These are phyloP conservation scores for Myiothlypis coronata DNA, from an alignment of 2,797 vertebrate species.

Conservation along the genomic window DNA sequence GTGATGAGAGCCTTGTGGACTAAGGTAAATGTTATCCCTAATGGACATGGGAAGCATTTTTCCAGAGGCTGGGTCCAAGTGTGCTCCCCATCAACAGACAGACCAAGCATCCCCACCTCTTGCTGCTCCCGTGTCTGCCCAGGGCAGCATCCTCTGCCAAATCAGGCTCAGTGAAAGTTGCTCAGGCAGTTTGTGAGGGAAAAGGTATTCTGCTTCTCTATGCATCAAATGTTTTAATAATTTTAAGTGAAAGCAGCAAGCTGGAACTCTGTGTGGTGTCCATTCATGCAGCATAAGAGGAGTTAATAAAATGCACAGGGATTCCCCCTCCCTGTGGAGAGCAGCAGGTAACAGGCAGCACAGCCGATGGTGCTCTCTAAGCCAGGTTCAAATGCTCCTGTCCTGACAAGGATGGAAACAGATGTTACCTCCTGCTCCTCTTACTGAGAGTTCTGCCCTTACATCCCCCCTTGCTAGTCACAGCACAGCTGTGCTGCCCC, in stretches of 20 bases:
- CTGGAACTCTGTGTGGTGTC: background rate
- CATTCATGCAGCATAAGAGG: background rate
- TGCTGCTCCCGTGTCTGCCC: fast-evolving
- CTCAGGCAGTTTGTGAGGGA: background rate
- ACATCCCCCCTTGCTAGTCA: background rate
- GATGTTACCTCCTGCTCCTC: background rate
- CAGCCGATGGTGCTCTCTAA: fast-evolving
- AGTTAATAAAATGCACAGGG: background rate
- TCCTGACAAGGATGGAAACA: background rate
- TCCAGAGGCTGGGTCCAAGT: background rate
- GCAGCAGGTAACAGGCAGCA: background rate
- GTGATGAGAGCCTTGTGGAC: background rate
- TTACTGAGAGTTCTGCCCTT: background rate
- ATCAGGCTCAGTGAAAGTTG: background rate
- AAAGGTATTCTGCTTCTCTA: background rate
- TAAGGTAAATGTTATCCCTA: background rate
- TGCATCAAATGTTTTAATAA: background rate
- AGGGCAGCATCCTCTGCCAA: fast-evolving
- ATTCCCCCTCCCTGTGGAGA: background rate
- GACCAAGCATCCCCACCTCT: background rate
- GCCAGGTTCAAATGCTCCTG: background rate
- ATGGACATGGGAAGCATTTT: background rate
- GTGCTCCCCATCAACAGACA: background rate
- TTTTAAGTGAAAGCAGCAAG: background rate
- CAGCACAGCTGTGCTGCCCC: background rate